Conservation (phyloP, 2,113 vertebrate genomes). For the Syngnathus typhle region DNA sequence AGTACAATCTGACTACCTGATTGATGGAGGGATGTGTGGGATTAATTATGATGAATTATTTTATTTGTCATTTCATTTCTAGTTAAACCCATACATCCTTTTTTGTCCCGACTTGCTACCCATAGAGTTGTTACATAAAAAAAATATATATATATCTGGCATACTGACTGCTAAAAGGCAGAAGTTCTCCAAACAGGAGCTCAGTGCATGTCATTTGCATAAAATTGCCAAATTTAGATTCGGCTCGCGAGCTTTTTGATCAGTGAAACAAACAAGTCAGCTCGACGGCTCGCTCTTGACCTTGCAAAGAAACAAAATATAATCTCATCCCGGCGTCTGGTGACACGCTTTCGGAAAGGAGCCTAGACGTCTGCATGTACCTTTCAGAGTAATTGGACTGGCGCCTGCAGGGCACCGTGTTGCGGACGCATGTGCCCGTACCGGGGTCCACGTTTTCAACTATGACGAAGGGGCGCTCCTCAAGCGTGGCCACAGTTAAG, state of each 20-base stretch:
- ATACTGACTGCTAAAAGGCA: not conserved
- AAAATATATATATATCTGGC: not conserved
- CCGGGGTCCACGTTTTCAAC: conserved; percentile 90
- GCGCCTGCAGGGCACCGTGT: conserved; percentile 93
- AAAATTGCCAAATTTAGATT: conserved; percentile 12
- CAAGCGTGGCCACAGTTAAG: conserved; percentile 91
- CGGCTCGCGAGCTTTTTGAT: not conserved
- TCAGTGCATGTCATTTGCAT: conserved; percentile 4
- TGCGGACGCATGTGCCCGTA: conserved; percentile 89
- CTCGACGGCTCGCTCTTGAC: conserved; percentile 1
- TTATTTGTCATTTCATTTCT: too few relatives aligned
- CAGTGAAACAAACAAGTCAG: conserved; percentile 2
- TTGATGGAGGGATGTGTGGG: too few relatives aligned
- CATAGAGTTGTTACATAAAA: not conserved
- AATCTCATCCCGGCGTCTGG: not conserved
- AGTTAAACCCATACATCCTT: not conserved
- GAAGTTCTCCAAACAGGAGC: conserved; percentile 3
- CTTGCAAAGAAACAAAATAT: conserved; percentile 5
- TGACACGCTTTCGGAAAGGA: not conserved
- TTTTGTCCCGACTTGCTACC: not conserved
- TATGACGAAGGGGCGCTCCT: conserved; percentile 95
- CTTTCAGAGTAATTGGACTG: conserved; percentile 85
- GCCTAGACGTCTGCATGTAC: conserved; percentile 53
- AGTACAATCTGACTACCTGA: too few relatives aligned
- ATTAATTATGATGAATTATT: too few relatives aligned